These are phyloP conservation scores for Stegodyphus dumicola DNA, from an alignment of 1,140 invertebrate species.

Conservation along the genomic window DNA sequence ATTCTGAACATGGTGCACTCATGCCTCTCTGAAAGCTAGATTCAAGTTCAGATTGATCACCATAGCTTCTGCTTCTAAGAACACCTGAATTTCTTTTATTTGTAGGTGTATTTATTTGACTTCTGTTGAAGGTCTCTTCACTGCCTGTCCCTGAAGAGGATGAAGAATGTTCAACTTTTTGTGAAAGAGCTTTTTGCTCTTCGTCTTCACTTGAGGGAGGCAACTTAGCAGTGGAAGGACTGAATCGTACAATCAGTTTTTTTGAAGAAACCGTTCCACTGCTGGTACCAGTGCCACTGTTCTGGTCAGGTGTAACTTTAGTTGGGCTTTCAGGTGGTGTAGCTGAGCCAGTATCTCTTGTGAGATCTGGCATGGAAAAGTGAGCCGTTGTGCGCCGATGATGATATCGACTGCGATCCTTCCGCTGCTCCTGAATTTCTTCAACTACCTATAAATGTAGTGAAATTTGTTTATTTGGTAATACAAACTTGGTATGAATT, in stretches of 20 bases:
- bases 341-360: slow-evolving; percentile 64
- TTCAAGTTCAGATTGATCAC: slow-evolving; percentile 52
- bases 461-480: not conserved
- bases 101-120: not conserved
- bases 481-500: not conserved
- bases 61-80: slow-evolving; percentile 59
- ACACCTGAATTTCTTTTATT: slow-evolving; percentile 37
- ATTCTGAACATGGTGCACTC: slow-evolving; percentile 66
- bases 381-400: slow-evolving; percentile 59
- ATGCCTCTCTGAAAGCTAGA: slow-evolving; percentile 18
- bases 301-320: slow-evolving; percentile 30
- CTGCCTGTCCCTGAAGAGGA: slow-evolving; percentile 26
- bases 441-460: slow-evolving; percentile 35
- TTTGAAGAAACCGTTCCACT: slow-evolving; percentile 32
- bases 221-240: slow-evolving; percentile 46
- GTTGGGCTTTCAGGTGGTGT: slow-evolving; percentile 61
- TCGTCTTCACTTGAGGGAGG: slow-evolving; percentile 55
- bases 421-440: slow-evolving; percentile 51
- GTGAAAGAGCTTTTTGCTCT: slow-evolving; percentile 38
- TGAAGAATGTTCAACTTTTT: slow-evolving; percentile 38
- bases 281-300: slow-evolving; percentile 2
- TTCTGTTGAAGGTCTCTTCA: slow-evolving; percentile 29
- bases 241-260: slow-evolving; percentile 55
- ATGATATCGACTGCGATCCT: slow-evolving; percentile 28
- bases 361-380: slow-evolving; percentile 78